A percentile compares a stretch with the other conserved stretches of the same genome.
These are phyloP conservation scores for Caenorhabditis becei DNA, from an alignment of 2,888 invertebrate species.

Conservation along the genomic window DNA sequence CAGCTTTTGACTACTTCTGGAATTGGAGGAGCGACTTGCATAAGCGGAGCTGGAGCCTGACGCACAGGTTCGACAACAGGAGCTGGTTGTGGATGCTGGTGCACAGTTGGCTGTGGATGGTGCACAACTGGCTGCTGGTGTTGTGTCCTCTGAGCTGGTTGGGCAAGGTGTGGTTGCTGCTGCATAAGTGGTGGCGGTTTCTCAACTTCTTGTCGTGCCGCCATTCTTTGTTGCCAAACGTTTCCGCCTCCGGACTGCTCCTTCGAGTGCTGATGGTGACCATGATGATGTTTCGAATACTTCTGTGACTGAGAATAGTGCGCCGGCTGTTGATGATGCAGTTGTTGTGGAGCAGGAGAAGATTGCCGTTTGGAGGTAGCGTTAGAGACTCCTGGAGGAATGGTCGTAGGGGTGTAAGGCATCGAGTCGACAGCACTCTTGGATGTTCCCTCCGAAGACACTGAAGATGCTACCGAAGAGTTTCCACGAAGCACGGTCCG, in stretches of 20 bases:
- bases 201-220: conserved; percentile 85
- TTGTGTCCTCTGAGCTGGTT: background rate
- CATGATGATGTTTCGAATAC: conserved; percentile 83
- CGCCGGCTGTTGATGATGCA: background rate
- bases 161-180: background rate
- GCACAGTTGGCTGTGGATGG: background rate
- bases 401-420: background rate
- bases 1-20: background rate
- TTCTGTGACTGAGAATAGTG: background rate
- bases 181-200: background rate
- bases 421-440: conserved; percentile 22
- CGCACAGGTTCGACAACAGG: background rate
- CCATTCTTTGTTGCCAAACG: conserved; percentile 86
- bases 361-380: conserved; percentile 74
- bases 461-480: conserved; percentile 58
- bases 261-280: conserved; percentile 88
- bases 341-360: conserved; percentile 14
- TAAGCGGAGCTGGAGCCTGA: background rate
- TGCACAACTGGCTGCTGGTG: background rate
- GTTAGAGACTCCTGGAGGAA: conserved; percentile 20
- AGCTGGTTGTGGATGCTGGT: background rate
- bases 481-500: conserved; percentile 57
- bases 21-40: background rate
- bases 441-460: conserved; percentile 61
- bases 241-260: conserved; percentile 83